A percentile compares a stretch with the other conserved stretches of the same genome.
These are phyloP conservation scores for Odontamblyopus lacepedii DNA, from an alignment of 2,797 vertebrate genomes.

Conservation along the genomic window DNA sequence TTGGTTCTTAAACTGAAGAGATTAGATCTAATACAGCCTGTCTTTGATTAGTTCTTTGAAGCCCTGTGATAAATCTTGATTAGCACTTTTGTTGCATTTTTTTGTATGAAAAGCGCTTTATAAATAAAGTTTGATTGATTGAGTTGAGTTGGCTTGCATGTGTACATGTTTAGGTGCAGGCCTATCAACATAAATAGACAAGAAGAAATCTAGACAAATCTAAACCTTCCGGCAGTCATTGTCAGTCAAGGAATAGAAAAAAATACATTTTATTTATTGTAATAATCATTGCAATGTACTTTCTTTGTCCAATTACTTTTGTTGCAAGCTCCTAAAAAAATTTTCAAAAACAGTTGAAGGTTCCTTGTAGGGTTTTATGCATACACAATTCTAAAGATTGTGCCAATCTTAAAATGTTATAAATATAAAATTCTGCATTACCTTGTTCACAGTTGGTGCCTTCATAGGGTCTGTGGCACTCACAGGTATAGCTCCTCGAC, in stretches of 20 bases:
- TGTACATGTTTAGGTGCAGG: background rate
- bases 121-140: too few species aligned
- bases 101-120: too few species aligned
- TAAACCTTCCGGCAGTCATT: background rate
- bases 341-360: too few species aligned
- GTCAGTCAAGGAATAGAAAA: too few species aligned
- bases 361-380: background rate
- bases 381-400: background rate
- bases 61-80: background rate
- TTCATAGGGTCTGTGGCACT: constrained; percentile 85
- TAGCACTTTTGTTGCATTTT: too few species aligned
- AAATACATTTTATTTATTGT: too few species aligned
- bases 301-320: too few species aligned
- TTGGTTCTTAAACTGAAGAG: background rate
- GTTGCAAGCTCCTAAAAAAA: too few species aligned
- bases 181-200: background rate
- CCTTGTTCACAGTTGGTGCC: constrained; percentile 82
- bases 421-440: constrained; percentile 60
- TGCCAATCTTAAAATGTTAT: background rate
- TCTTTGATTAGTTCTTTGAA: background rate
- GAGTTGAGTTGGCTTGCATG: background rate
- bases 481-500: constrained; percentile 85
- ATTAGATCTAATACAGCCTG: constrained; percentile 2
- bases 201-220: background rate
- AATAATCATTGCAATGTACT: too few species aligned